Base-by-base conservation (phyloP, 2,888 invertebrate genomes). In the Diachrysia chrysitis region DNA sequence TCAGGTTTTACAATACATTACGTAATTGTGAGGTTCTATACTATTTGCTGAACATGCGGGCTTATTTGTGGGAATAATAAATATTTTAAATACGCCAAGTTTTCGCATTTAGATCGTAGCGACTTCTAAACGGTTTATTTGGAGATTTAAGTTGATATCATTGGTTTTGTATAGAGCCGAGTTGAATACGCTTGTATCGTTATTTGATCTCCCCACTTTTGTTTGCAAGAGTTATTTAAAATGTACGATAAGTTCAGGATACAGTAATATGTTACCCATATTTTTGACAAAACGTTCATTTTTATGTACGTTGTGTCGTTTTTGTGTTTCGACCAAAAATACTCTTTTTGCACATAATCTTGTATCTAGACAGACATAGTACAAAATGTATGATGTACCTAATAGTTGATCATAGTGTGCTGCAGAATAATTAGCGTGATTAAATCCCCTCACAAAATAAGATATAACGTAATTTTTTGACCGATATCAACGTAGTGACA, bases 1-100 rank as follows among this genome's bases (percentile, higher is more conserved):
- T 76, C 71, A 68, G 65, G 69, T 67, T 79, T 77, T 72, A 80
- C 82, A 79, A 74, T 70, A 82, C 82, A 80, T 80, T 76, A 79
- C 64, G 71, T 82, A 79, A 82, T 82, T 76, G 71, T 69, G 61
- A 66, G 70, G 69, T 71, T 79, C 66, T 67, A 48, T 75, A 42
- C 66, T 68, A 73, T 71, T 65, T 67, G 51, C 67, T 66, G 56
- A 63, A 66, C 53, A 66, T 58, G 48, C 6, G 35, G 32, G 48
- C 48, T 56, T 60, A 58, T 51, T 59, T 48, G 55, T 48, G 1
- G 51, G 35, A 29, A 57, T 59, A 58, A 65, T 58, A 69, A 69
- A 65, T 74, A 69, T 65, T 74, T 69, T 63, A 64, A 64, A 55
- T 69, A 63, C 51, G 17, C 16, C 25, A 66, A 76, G 51, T 72